Conservation (phyloP, 2,888 invertebrate species). For the Torymus auratus region DNA sequence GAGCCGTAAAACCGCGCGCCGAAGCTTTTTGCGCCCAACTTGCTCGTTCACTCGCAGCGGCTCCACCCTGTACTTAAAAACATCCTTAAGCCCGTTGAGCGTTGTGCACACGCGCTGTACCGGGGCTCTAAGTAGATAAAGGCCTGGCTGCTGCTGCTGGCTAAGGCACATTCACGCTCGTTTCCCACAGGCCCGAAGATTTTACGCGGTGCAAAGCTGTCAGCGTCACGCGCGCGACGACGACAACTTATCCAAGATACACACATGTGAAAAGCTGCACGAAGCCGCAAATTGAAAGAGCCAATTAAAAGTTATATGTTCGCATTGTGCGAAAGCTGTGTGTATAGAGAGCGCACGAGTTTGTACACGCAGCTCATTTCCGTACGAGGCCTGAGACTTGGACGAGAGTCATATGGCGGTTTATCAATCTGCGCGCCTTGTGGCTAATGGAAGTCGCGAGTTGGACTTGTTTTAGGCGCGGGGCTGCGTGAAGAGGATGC, state of each 20-base stretch:
- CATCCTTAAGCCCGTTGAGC: constrained; percentile 19
- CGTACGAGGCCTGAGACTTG: background rate
- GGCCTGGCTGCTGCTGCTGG: background rate
- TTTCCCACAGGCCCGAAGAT: background rate
- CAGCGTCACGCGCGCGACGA: background rate
- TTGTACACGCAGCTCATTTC: too few species aligned
- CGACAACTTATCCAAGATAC: background rate
- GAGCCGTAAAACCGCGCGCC: background rate
- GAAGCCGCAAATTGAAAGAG: constrained; percentile 64
- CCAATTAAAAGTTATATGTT: constrained; percentile 69
- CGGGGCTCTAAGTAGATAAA: constrained; percentile 25
- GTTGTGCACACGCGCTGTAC: background rate
- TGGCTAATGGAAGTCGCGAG: background rate
- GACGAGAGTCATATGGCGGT: background rate
- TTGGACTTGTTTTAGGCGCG: too few species aligned
- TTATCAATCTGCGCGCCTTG: constrained; percentile 1
- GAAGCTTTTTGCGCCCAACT: background rate
- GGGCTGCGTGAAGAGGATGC: too few species aligned
- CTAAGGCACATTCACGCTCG: background rate
- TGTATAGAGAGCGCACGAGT: too few species aligned
- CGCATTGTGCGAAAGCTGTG: background rate
- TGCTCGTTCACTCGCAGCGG: background rate
- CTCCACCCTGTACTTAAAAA: constrained; percentile 15
- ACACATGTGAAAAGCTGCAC: background rate
- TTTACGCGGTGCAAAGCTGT: too few species aligned